phyloP scores from a whole-genome alignment of 64 coral and sea anemone genomes.

The Montipora cactus region DNA sequence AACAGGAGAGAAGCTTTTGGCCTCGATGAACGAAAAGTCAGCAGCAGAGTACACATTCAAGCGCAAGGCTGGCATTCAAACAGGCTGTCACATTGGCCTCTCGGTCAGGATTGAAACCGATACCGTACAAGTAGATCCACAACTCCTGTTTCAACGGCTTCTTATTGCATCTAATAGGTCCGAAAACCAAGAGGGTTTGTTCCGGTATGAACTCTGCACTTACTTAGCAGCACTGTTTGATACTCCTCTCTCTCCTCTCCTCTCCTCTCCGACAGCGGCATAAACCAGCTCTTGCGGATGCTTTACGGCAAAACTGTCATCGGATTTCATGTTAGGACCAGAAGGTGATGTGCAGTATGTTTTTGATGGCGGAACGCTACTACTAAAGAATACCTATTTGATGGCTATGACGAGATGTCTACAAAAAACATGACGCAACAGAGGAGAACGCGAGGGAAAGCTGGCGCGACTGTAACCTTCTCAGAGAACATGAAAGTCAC shows the following conservation, averaged over 20 bases:
- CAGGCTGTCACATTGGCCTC: constrained; percentile 55
- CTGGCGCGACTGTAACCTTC: too few relatives aligned
- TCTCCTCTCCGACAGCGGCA: constrained; percentile 18
- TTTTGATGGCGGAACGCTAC: constrained; percentile 65
- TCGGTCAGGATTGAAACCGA: constrained; percentile 57
- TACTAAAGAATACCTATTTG: too few relatives aligned
- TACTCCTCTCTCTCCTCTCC: too few relatives aligned
- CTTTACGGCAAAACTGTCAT: constrained; percentile 31
- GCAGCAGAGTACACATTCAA: constrained; percentile 56
- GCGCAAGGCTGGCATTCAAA: not conserved
- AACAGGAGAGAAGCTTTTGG: constrained; percentile 50
- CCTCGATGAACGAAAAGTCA: constrained; percentile 27
- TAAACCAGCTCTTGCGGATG: constrained; percentile 76
- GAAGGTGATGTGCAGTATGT: constrained; percentile 5
- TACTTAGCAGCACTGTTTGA: constrained; percentile 60
- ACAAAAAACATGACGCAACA: too few relatives aligned
- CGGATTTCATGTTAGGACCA: not conserved
- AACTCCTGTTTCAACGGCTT: constrained; percentile 77
- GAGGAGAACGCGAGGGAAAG: too few relatives aligned
- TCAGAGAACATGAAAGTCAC: too few relatives aligned
- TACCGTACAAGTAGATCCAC: constrained; percentile 55
- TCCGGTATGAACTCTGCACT: constrained; percentile 66
- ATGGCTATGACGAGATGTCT: too few relatives aligned
- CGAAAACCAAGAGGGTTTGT: constrained; percentile 18
- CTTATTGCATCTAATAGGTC: constrained; percentile 36